These are phyloP conservation scores for Tenodera sinensis DNA, from an alignment of 2,888 invertebrate species.

Conservation along the genomic window DNA sequence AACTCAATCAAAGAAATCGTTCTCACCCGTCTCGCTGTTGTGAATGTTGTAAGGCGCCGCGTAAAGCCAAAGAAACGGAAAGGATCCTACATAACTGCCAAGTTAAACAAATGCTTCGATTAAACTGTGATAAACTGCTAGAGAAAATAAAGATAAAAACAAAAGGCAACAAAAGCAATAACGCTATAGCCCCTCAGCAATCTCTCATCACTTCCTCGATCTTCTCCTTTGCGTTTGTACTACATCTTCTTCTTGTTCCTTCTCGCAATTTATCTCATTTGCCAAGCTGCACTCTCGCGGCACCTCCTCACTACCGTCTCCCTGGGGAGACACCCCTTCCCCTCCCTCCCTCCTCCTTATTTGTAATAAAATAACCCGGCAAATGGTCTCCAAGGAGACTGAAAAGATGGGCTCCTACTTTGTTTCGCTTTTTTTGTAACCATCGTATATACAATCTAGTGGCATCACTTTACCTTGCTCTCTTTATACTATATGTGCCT, in stretches of 20 bases:
- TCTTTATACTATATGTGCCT: background rate
- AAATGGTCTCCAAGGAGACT: conserved; percentile 17
- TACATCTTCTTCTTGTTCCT: background rate
- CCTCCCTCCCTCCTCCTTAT: conserved; percentile 18
- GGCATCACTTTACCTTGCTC: background rate
- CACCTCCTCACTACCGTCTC: background rate
- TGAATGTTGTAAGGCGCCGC: too few relatives aligned
- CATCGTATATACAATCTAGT: conserved; percentile 6
- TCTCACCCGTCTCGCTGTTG: too few relatives aligned
- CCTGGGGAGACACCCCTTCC: background rate
- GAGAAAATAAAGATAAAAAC: background rate
- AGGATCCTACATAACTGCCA: background rate
- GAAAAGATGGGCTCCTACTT: background rate
- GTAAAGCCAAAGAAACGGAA: too few relatives aligned
- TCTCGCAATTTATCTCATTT: conserved; percentile 15
- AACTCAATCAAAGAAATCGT: too few relatives aligned
- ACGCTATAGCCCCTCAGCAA: background rate
- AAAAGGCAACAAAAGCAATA: background rate
- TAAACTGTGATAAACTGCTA: background rate
- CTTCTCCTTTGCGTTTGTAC: background rate
- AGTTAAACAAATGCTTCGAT: background rate
- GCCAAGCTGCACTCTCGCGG: background rate
- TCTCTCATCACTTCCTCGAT: background rate
- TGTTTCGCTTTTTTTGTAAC: conserved; percentile 1
- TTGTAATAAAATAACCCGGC: conserved; percentile 31